Base-by-base conservation (phyloP, 1,140 invertebrate genomes). In the Drosophila pseudoobscura region DNA sequence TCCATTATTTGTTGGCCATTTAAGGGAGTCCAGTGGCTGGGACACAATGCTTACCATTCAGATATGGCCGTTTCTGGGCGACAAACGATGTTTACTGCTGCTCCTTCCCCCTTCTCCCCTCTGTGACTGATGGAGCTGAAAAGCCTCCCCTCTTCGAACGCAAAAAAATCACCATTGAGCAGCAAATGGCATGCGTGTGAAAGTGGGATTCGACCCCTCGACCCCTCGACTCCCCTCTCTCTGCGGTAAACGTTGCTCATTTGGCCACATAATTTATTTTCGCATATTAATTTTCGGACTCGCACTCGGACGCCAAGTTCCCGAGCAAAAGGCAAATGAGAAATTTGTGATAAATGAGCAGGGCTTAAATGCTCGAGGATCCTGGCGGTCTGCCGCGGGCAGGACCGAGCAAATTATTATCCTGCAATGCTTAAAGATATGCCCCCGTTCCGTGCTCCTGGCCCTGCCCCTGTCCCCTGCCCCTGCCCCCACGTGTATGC, bases 221-320 rank as follows among this genome's bases (percentile, higher is more conserved):
- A 3, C 35, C 9, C 11, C 15, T 15, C 11, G 9, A 39, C 35
- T 39, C 9, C 29, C 2, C 29, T 29, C 29, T 29, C 6, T 29
- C 31, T 77, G 63, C 41, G 56, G 74, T 78, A 82, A 63, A 66
- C 68, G 71, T 72, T 79, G 75, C 83, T 88, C 83, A 83, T 87
- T 87, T 88, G 84, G 84, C 63, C 87, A 79, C 84, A 88, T 88
- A 88, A 88, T 88, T 88, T 88, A 88, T 88, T 88, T 88, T 88
- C 83, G 84, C 84, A 88, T 88, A 89, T 88, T 88, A 88, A 88
- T 88, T 88, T 79, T 87, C 47, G 74, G 57, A 72, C 15, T 69
- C 35, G 35, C 6, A 31, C 29, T 5, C 24, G 4, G 11, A 39
- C 45, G 39, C 47, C 41, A 22, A 11, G 39, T 29, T 41, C 9